These are phyloP conservation scores for Pterostichus madidus DNA, from an alignment of 2,888 invertebrate species.

Conservation along the genomic window DNA sequence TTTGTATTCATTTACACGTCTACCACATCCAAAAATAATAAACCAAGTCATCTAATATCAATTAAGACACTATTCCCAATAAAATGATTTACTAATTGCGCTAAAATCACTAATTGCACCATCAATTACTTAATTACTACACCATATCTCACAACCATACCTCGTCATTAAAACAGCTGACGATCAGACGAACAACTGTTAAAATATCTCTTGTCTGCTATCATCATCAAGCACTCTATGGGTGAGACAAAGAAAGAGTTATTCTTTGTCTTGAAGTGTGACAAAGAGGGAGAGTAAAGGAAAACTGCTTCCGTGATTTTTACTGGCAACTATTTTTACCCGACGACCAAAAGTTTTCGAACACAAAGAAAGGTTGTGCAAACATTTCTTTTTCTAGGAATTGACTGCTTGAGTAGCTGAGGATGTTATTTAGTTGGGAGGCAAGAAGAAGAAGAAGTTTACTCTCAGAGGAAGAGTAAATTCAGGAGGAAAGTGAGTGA, in stretches of 20 bases:
- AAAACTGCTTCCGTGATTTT: constrained; percentile 42
- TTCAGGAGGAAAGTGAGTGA: too few relatives aligned
- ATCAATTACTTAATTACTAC: constrained; percentile 44
- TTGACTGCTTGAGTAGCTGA: background rate
- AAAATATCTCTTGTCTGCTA: constrained; percentile 26
- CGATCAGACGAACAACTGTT: constrained; percentile 39
- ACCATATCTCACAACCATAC: constrained; percentile 26
- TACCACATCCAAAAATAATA: too few relatives aligned
- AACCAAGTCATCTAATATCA: background rate
- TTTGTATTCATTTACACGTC: too few relatives aligned
- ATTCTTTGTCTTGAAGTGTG: background rate
- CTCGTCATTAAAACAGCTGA: constrained; percentile 17
- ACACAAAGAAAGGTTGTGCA: constrained; percentile 6
- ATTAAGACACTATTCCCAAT: constrained; percentile 8
- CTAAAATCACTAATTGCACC: constrained; percentile 38
- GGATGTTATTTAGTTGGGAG: background rate
- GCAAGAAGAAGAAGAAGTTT: background rate
- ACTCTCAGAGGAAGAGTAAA: background rate
- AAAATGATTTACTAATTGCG: constrained; percentile 15
- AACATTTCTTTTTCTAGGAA: constrained; percentile 1
- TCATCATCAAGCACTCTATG: constrained; percentile 8
- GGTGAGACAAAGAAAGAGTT: background rate
- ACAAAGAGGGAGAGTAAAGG: background rate
- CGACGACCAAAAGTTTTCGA: constrained; percentile 1
- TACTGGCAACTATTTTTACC: constrained; percentile 22